Evolutionary conservation across 1,140 invertebrate genomes (phyloP).

Genomic region (Brachystomella parvula): DNA sequence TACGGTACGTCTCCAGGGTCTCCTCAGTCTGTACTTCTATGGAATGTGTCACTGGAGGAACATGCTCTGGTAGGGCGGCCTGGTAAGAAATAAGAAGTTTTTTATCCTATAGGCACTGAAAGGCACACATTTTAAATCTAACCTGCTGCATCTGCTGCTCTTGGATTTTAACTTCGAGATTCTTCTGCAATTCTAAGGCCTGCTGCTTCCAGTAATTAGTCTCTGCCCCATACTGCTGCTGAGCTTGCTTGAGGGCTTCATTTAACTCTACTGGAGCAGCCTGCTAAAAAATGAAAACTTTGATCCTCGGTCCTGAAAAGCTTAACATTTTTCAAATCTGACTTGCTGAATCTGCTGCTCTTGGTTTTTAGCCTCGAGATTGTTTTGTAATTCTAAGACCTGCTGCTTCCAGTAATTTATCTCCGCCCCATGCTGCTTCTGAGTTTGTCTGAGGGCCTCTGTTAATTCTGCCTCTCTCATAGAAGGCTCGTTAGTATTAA

Average conservation of each 20-base stretch:
- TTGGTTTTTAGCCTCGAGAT: neutral
- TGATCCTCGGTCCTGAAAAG: neutral
- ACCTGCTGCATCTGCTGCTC: no score
- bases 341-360: neutral
- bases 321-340: neutral
- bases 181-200: neutral
- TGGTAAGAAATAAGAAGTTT: no score
- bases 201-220: neutral
- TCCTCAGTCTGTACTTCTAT: slow-evolving; percentile 28
- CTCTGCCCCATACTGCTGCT: neutral
- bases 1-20: slow-evolving; percentile 29
- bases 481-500: neutral
- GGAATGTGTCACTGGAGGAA: neutral
- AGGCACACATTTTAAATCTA: no score
- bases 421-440: neutral
- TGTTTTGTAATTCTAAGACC: neutral
- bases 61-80: no score
- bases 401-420: neutral
- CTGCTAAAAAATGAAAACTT: no score
- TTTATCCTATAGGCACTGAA: no score
- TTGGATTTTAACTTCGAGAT: neutral
- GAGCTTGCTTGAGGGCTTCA: neutral
- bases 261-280: neutral
- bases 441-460: neutral
- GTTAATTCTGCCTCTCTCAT: neutral